Evolutionary conservation across 2,113 vertebrate genomes (phyloP), one percentile per base, ranked within the genome.

Genomic region (Stictonetta naevosa): DNA sequence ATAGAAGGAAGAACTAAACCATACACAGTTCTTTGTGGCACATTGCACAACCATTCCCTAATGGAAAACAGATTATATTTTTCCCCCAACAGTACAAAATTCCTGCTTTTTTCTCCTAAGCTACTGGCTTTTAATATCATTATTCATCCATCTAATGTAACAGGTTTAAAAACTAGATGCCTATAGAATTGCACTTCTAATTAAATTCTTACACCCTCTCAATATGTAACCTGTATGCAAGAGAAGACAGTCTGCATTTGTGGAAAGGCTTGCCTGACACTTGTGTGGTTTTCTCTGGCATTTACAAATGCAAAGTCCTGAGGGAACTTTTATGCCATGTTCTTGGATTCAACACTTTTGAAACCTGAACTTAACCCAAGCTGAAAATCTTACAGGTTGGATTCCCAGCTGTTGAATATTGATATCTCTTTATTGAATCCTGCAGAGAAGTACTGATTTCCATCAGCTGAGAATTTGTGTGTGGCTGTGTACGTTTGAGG

Each of bases 111-210:
- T 31, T 79, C 69, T 46, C n/a, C 67, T 36, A 74, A 93, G 64
- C 80, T 91, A 92, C 88, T 88, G 60, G n/a, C 69, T 93, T 96
- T 95, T 93, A 79, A 72, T 89, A 75, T 71, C 29, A 88, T 92
- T 88, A 79, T 6, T 92, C 64, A 84, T 86, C 53, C 7, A 0
- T 59, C 42, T 81, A 88, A 55, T 1, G 0, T 78, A 94, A 60
- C n/a, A 69, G 34, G 13, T 79, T 92, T 83, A 92, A 75, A 66
- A 81, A 63, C 16, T 86, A 92, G 55, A 56, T 81, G 62, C 14
- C 26, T 72, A 53, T 58, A 90, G 42, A 55, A 86, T 78, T 90
- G 33, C 21, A 72, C 3, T 79, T 11, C 22, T 86, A 86, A 83
- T 94, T 88, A 90, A 90, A 91, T 86, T 88, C 80, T 72, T 78